phyloP scores from a whole-genome alignment of 2,797 vertebrate species.

The Leontocebus nigricollis region DNA sequence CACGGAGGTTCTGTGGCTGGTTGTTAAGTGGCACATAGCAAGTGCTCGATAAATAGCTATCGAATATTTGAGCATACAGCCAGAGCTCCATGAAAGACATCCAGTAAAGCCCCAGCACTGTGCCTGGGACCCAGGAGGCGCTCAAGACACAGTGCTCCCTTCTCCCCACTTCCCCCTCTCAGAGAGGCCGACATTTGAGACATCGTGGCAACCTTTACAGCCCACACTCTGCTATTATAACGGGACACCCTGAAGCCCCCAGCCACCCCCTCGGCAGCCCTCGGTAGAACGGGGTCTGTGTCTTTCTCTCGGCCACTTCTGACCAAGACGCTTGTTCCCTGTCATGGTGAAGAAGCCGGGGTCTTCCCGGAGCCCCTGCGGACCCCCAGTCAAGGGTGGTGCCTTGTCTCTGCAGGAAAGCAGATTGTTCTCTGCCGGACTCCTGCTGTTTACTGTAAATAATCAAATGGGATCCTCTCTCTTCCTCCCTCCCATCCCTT shows the following conservation, averaged over 20 bases:
- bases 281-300: background rate
- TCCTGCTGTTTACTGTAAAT: background rate
- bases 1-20: background rate
- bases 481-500: background rate
- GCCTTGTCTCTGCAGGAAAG: background rate
- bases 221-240: rapidly evolving
- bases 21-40: background rate
- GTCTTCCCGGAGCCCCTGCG: background rate
- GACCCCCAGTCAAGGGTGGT: background rate
- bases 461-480: background rate
- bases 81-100: too few relatives aligned
- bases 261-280: background rate
- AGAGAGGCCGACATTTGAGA: rapidly evolving
- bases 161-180: background rate
- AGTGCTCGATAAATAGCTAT: background rate
- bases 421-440: background rate
- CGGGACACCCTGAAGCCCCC: background rate
- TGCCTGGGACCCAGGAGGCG: rapidly evolving
- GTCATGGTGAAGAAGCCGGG: background rate
- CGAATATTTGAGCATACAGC: background rate
- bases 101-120: background rate
- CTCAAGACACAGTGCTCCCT: rapidly evolving
- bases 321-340: background rate
- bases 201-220: background rate
- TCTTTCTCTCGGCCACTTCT: too few relatives aligned